A percentile compares a stretch with the other conserved stretches of the same genome.
phyloP scores from a whole-genome alignment of 2,888 invertebrate genomes.

The Girardia tigrina region DNA sequence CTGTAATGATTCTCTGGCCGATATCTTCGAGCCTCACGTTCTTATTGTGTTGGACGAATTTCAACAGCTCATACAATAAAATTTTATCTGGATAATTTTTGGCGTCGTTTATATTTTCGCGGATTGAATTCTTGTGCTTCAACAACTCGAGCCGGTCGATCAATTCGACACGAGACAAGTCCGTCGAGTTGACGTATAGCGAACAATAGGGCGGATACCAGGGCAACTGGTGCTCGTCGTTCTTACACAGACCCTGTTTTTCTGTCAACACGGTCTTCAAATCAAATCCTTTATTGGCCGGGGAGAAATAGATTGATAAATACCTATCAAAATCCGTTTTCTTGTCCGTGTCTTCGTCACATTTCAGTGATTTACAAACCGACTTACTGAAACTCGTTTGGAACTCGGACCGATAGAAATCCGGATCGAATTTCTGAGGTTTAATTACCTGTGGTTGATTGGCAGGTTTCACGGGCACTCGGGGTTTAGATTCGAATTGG shows the following conservation, averaged over 20 bases:
- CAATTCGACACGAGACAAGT: slow-evolving; percentile 36
- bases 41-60: background rate
- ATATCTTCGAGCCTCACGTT: slow-evolving; percentile 56
- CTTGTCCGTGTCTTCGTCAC: background rate
- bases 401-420: too few species aligned
- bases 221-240: slow-evolving; percentile 60
- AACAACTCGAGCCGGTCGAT: slow-evolving; percentile 46
- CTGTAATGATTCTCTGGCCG: slow-evolving; percentile 63
- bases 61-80: slow-evolving; percentile 38
- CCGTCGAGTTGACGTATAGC: background rate
- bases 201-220: slow-evolving; percentile 53
- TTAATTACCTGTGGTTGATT: too few species aligned
- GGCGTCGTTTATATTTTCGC: background rate
- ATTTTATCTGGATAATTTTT: slow-evolving; percentile 41
- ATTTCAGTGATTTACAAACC: background rate
- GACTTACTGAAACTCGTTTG: background rate
- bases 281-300: slow-evolving; percentile 66
- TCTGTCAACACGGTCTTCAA: slow-evolving; percentile 55
- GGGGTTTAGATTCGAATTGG: too few species aligned
- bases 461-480: too few species aligned
- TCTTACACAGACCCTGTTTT: slow-evolving; percentile 57
- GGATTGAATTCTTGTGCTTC: slow-evolving; percentile 42
- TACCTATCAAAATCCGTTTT: too few species aligned
- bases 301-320: slow-evolving; percentile 61
- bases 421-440: background rate